Evolutionary conservation across 2,113 vertebrate species (phyloP).

Genomic region (Fregetta grallaria): DNA sequence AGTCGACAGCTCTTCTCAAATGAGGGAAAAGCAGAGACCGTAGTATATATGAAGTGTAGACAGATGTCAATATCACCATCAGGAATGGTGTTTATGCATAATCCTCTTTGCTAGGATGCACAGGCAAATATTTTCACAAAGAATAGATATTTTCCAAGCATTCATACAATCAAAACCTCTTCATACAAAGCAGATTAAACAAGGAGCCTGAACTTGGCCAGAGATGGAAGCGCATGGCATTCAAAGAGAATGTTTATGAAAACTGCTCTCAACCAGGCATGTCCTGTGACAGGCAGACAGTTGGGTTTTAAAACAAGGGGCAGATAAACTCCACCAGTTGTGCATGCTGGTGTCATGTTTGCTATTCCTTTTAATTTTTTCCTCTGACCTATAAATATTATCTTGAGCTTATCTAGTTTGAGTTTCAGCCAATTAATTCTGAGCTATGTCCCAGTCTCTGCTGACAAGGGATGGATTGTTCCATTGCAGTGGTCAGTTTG

Average conservation of each 20-base stretch:
- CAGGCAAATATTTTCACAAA: not conserved
- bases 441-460: not conserved
- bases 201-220: not conserved
- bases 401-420: conserved; percentile 32
- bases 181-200: not conserved
- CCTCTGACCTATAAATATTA: conserved; percentile 26
- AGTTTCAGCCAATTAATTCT: conserved; percentile 30
- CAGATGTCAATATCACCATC: not conserved
- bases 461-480: not conserved
- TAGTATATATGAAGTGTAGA: not conserved
- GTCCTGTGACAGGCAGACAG: not conserved
- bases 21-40: not conserved
- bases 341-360: not conserved
- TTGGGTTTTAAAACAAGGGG: not conserved
- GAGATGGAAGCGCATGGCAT: not conserved
- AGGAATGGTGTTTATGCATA: not conserved
- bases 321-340: not conserved
- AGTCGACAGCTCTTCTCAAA: not conserved
- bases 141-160: not conserved
- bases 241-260: not conserved
- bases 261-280: not conserved
- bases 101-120: not conserved
- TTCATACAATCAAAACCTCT: not conserved
- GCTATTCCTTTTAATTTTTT: conserved; percentile 41
- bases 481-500: not conserved